These are phyloP conservation scores for Caenorhabditis wallacei DNA, from an alignment of 2,888 invertebrate species.

Conservation along the genomic window DNA sequence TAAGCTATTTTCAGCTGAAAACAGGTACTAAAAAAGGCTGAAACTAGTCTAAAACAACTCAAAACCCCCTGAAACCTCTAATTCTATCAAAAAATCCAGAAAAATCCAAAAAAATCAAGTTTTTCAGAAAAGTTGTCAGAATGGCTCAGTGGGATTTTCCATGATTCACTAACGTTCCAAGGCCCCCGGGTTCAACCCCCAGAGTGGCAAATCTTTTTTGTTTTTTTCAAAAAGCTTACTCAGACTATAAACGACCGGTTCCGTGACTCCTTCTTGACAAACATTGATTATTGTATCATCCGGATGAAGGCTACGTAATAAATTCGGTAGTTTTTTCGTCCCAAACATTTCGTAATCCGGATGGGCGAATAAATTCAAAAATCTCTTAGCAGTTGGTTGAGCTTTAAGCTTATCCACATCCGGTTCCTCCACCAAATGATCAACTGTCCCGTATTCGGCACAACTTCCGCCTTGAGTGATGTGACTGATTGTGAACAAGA, in stretches of 20 bases:
- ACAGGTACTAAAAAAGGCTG: too few species aligned
- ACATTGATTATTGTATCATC: background rate
- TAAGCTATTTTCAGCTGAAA: too few species aligned
- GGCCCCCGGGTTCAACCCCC: too few species aligned
- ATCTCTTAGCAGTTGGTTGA: background rate
- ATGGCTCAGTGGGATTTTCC: too few species aligned
- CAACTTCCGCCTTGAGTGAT: slow-evolving; percentile 5
- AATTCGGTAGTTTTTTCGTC: background rate
- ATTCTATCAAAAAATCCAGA: too few species aligned
- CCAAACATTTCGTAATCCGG: background rate
- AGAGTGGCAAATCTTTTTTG: background rate
- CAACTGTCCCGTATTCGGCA: background rate
- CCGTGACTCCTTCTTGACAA: slow-evolving; percentile 2
- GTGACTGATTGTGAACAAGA: background rate
- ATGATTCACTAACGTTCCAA: too few species aligned
- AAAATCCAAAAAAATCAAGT: too few species aligned
- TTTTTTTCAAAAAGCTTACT: too few species aligned
- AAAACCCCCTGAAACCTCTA: too few species aligned
- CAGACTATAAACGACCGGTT: background rate
- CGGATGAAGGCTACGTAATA: background rate
- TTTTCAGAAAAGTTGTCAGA: too few species aligned
- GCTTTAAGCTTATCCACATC: background rate
- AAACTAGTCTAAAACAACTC: too few species aligned
- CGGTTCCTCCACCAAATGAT: background rate
- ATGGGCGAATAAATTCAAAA: background rate